Evolutionary conservation across 2,888 invertebrate species (phyloP), one percentile per base, ranked within the genome.

Genomic region (Tetragonula carbonaria): DNA sequence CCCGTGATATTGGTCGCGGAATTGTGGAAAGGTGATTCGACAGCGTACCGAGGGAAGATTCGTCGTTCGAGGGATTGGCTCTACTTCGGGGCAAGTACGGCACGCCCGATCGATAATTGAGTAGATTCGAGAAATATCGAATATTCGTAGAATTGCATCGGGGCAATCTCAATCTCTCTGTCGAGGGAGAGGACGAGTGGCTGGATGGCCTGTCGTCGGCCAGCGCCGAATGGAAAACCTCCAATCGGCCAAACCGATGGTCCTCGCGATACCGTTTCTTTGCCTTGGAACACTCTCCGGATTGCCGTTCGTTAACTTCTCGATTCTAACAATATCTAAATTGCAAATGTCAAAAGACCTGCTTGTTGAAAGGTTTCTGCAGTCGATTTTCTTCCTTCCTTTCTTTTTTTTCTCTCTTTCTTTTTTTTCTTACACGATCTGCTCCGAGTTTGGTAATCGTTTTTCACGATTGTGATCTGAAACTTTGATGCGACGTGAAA

Each of bases 61-160:
- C 28, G 28, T 84, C 74, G 72, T 51, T 23, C 65, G 38, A 45
- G 8, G 72, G 79, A 86, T 88, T 88, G 59, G 76, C 66, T 21
- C 38, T 53, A 66, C 45, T 62, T 71, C 70, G 68, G 45, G 75
- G 82, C 68, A 33, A 33, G 33, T 33, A 55, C 28, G 57, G 71
- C 16, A 18, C 14, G 50, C 6, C n/a, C 33, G 71, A 80, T 88
- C 86, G 79, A 88, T 88, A 86, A 88, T 78, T 82, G 80, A 74
- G 71, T 72, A 62, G 74, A 88, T 80, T 66, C 66, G 59, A 53
- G 67, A 73, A 82, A 72, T 74, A 71, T 82, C 78, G 74, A 84
- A 82, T 84, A 67, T 68, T 76, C 65, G 45, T 38, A 55, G 74
- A 77, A 63, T 51, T 80, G 67, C 85, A 80, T n/a, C 73, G 63